A percentile compares a stretch with the other conserved stretches of the same genome.
These are phyloP conservation scores for Phrynocephalus guinanensis DNA, from an alignment of 2,797 vertebrate species.

Conservation along the genomic window DNA sequence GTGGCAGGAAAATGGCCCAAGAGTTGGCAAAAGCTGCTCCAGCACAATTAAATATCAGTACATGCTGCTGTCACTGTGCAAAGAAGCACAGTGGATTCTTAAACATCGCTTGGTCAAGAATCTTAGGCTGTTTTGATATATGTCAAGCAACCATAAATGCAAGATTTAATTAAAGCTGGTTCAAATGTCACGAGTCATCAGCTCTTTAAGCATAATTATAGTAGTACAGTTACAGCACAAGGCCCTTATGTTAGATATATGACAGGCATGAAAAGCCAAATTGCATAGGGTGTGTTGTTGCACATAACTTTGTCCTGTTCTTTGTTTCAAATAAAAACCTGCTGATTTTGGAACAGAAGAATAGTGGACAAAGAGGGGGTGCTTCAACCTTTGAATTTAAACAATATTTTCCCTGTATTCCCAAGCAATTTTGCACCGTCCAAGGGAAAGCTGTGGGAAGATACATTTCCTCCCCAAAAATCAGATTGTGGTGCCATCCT, in stretches of 20 bases:
- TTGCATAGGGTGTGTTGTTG: background rate
- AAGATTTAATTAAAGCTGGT: conserved; percentile 8
- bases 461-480: too few species aligned
- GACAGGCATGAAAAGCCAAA: background rate
- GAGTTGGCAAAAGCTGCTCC: conserved; percentile 18
- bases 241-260: background rate
- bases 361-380: background rate
- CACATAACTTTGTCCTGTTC: background rate
- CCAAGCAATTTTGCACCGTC: background rate
- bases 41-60: background rate
- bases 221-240: background rate
- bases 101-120: conserved; percentile 3
- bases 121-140: conserved; percentile 14
- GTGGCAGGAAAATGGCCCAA: conserved; percentile 10
- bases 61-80: background rate
- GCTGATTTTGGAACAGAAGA: background rate
- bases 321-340: background rate
- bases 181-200: conserved; percentile 11
- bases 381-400: background rate
- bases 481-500: too few species aligned
- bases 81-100: conserved; percentile 1
- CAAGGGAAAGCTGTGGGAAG: background rate
- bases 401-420: background rate
- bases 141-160: background rate
- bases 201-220: conserved; percentile 22